Conservation (phyloP, 1,140 invertebrate genomes). For the Parapsyche elsis region DNA sequence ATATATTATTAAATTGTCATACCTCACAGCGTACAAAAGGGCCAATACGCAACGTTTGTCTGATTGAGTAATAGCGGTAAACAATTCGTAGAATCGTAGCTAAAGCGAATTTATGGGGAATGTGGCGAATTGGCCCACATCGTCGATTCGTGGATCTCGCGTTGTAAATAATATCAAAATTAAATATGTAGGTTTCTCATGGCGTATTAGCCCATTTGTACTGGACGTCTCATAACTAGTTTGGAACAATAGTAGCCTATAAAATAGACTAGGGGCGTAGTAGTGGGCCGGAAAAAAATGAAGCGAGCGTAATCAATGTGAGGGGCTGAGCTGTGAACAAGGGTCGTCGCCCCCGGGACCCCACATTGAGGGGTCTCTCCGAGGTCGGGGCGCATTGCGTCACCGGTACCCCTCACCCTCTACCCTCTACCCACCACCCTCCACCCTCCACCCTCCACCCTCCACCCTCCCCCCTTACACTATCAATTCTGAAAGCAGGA, state of each 20-base stretch:
- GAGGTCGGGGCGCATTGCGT: conserved; percentile 42
- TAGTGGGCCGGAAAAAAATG: conserved; percentile 5
- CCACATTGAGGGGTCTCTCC: background rate
- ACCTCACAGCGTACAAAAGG: too few relatives aligned
- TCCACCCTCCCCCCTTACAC: background rate
- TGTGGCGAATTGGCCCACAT: too few relatives aligned
- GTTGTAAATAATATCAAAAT: background rate
- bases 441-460: too few relatives aligned
- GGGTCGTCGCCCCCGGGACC: conserved; percentile 29
- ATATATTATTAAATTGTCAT: too few relatives aligned
- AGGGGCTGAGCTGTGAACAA: background rate
- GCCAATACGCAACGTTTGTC: too few relatives aligned
- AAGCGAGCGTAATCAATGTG: conserved; percentile 28
- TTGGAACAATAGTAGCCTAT: background rate
- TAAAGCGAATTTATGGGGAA: too few relatives aligned
- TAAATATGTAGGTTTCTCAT: background rate
- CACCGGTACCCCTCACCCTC: background rate
- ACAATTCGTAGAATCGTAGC: too few relatives aligned
- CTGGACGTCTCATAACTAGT: too few relatives aligned
- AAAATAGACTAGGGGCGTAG: too few relatives aligned
- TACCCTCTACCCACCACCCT: background rate
- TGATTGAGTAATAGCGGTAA: too few relatives aligned
- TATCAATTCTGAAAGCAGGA: conserved; percentile 34
- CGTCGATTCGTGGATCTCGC: too few relatives aligned
- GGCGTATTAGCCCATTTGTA: too few relatives aligned